Evolutionary conservation across 2,113 vertebrate genomes (phyloP), one percentile per base, ranked within the genome.

Genomic region (Henicopernis longicauda): DNA sequence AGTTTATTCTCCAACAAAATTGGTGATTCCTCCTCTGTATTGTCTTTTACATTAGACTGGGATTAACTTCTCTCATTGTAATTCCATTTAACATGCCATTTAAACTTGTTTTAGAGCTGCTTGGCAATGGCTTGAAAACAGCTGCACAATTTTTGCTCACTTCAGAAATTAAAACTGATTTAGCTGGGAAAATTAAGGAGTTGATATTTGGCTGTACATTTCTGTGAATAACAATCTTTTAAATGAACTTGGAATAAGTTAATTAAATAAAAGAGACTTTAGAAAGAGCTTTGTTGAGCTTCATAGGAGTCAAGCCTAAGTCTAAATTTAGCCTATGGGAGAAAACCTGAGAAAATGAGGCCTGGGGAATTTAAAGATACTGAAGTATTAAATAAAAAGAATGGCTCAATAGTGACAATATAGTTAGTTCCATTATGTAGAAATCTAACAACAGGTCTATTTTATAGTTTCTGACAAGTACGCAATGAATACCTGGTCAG

Each of bases 151-250:
- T 94, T 96, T 84, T 90, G 45, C 82, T 78, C 94, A 90, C 81
- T 95, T 96, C 63, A 96, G 62, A 96, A 96, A 85, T 38, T 54
- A 29, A 54, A 29, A 54, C 52, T 54, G 26, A 54, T 54, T 54
- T 54, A 29, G 50, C 50, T 52, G 25, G 52, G 52, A 54, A 29
- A 54, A 29, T 11, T 94, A 90, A 82, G 89, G 71, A 97, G 79
- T 65, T 57, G 47, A 38, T 70, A 57, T 50, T 95, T 93, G 23
- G 71, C 49, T 6, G 6, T 72, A 66, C 23, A 79, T 93, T 95
- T 97, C 74, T 87, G 93, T 89, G 86, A 97, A 97, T 82, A 94
- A 96, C 95, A 91, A 65, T 67, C n/a, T 71, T 91, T 89, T 85
- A 86, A 97, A 96, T 96, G 81, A 80, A 85, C 82, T 96, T 95